Base-by-base conservation (phyloP, 2,113 vertebrate species). In the human (Homo sapiens) region DNA sequence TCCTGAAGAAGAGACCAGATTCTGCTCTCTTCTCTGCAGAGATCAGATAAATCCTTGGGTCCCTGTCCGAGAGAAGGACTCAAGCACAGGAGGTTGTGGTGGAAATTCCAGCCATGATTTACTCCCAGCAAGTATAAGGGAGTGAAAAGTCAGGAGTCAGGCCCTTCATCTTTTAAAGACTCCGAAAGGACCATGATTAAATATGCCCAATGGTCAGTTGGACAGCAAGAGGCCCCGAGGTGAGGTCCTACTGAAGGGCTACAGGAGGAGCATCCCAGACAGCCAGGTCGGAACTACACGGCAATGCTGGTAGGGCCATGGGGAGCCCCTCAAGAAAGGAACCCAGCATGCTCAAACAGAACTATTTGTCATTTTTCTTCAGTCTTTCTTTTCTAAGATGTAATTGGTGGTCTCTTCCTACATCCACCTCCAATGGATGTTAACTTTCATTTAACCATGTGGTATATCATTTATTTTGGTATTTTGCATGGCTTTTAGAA, bases 401-500 rank as follows among this genome's bases (percentile, higher is more conserved):
- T 57, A 84, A 94, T 88, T 52, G 45, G 9, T 64, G 86, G 7
- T 83, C 81, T 96, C 59, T 97, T 89, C 59, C 45, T 32, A 79
- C 50, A 18, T 13, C 22, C 20, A 81, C 72, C 79, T 94, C 59
- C 48, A 78, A 4, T 64, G 68, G 64, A 85, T 93, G 32, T 96
- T 90, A 96, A 83, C 79, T 96, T 98, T 95, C 83, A 83, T 86
- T 97, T 95, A 95, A 78, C 30, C 25, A 5, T 72, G 66, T 90
- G 27, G 40, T 78, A 76, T 94, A 20, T 94, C 52, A 59, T 94
- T 93, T 94, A 75, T 52, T 97, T 96, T 48, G 64, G 52, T 90
- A 32, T 89, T 85, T 93, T 90, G 40, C 61, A 43, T 96, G 45
- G 3, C 83, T 97, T 98, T 97, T 89, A 93, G 92, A 94, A 95